Base-by-base conservation (phyloP, 2,797 vertebrate genomes). In the Phalanger gymnotis region DNA sequence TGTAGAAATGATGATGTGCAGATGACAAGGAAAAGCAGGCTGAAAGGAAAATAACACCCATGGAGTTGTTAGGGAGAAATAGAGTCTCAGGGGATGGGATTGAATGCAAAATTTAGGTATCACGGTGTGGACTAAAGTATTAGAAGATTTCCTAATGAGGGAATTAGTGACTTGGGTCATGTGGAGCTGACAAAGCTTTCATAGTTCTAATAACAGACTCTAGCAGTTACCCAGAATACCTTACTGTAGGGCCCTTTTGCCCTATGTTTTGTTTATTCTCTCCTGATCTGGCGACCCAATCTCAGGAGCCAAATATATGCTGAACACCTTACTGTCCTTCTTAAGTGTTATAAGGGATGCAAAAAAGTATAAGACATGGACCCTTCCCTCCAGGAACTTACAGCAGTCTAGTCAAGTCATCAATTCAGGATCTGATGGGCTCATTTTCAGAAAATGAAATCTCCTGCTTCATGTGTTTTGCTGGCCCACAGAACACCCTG, bases 101-200 rank as follows among this genome's bases (percentile, higher is more conserved):
- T 51, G 10, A 87, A 3, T 1, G 0, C 2, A 34, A 51, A 0
- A 0, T 25, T 1, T 0, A 1, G 1, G 3, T 0, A 58, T 52
- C 1, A 0, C 11, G 5, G 22, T 19, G 0, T 13, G 31, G n/a
- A 22, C 31, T 30, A 28, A n/a, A 52, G 30, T 16, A 16, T 27
- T 53, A 12, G 5, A 25, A 66, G 27, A 0, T 73, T 73, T 47
- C 12, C 2, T 27, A 73, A 53, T 2, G 0, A 7, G 3, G 52
- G 22, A 81, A n/a, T 2, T 22, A 47, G 10, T 6, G 51, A 53
- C 11, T 0, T 3, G 90, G 13, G 2, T 28, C 6, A 12, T 2
- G 22, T 47, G 73, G 40, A 81, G 40, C 19, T 81, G 40, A 47
- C 52, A 51, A 0, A 30, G 6, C 6, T 14, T 4, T 47, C 2